phyloP scores from a whole-genome alignment of 2,797 vertebrate genomes.

The Bovichtus variegatus region DNA sequence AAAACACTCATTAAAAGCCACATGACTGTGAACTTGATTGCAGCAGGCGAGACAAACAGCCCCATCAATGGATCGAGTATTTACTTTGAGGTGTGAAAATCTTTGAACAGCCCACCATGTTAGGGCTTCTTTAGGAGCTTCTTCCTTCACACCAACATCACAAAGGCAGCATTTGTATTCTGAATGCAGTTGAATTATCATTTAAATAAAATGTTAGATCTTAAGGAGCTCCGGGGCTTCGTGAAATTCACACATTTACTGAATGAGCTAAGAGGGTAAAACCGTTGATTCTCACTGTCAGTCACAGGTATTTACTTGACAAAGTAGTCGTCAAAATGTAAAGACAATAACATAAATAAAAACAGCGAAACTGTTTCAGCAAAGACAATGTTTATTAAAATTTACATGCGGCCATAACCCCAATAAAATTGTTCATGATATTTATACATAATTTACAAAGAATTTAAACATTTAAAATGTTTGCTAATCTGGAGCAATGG shows the following conservation, averaged over 20 bases:
- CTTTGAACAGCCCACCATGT: conserved; percentile 79
- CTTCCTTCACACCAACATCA: conserved; percentile 75
- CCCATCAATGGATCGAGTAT: conserved; percentile 75
- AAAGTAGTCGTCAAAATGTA: not conserved
- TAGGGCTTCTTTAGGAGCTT: conserved; percentile 64
- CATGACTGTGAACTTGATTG: conserved; percentile 89
- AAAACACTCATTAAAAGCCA: conserved; percentile 85
- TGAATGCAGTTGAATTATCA: conserved; percentile 71
- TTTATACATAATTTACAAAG: conserved; percentile 84
- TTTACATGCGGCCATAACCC: conserved; percentile 81
- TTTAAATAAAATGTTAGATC: conserved; percentile 78
- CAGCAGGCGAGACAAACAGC: conserved; percentile 77
- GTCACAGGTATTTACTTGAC: conserved; percentile 17
- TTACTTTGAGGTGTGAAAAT: conserved; percentile 84
- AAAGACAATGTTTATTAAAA: conserved; percentile 84
- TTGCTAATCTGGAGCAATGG: conserved; percentile 47
- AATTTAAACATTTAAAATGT: conserved; percentile 52
- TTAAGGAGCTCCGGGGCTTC: conserved; percentile 43
- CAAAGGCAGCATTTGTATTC: conserved; percentile 76
- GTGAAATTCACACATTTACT: conserved; percentile 63
- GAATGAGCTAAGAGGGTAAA: conserved; percentile 49
- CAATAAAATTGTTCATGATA: conserved; percentile 75
- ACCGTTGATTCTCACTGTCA: conserved; percentile 2
- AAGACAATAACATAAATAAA: conserved; percentile 50
- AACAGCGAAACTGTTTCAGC: conserved; percentile 57